A percentile compares a stretch with the other conserved stretches of the same genome.
Conservation (phyloP, 1,140 invertebrate species). For the Harpegnathos saltator region DNA sequence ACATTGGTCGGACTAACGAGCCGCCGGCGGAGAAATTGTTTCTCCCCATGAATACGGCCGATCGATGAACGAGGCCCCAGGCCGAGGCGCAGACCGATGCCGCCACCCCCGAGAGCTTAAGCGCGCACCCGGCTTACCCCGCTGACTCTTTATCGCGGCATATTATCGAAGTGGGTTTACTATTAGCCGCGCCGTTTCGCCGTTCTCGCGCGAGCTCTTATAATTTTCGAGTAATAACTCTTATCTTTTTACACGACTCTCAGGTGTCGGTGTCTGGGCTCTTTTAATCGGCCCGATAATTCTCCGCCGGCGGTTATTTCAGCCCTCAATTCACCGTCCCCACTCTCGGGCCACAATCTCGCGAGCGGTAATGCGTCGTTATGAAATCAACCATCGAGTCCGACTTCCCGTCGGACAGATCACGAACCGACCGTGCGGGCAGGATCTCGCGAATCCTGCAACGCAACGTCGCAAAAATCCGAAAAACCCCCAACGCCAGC, state of each 20-base stretch:
- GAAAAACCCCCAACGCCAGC: constrained; percentile 2
- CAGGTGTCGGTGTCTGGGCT: neutral
- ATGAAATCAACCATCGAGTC: neutral
- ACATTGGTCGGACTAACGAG: constrained; percentile 55
- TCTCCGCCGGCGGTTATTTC: neutral
- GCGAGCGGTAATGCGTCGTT: neutral
- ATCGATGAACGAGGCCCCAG: constrained; percentile 44
- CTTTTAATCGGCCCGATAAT: constrained; percentile 32
- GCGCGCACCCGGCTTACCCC: constrained; percentile 21
- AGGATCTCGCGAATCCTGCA: too few species aligned
- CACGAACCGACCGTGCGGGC: neutral
- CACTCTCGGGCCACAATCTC: too few species aligned
- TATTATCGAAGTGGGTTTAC: constrained; percentile 51
- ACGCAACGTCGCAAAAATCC: constrained; percentile 30
- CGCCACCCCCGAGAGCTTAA: constrained; percentile 33
- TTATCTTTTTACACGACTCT: constrained; percentile 45
- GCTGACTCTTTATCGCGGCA: constrained; percentile 43
- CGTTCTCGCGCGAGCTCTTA: constrained; percentile 29
- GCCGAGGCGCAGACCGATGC: constrained; percentile 33
- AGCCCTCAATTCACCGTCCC: neutral
- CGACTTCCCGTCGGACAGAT: constrained; percentile 10
- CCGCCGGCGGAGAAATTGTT: constrained; percentile 64
- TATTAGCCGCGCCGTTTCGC: constrained; percentile 34
- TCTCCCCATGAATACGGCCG: constrained; percentile 52
- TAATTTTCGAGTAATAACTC: constrained; percentile 52